Percentiles rank a stretch among this genome's conserved stretches.
phyloP scores from a whole-genome alignment of 2,888 invertebrate species.

The Pollenia labialis region DNA sequence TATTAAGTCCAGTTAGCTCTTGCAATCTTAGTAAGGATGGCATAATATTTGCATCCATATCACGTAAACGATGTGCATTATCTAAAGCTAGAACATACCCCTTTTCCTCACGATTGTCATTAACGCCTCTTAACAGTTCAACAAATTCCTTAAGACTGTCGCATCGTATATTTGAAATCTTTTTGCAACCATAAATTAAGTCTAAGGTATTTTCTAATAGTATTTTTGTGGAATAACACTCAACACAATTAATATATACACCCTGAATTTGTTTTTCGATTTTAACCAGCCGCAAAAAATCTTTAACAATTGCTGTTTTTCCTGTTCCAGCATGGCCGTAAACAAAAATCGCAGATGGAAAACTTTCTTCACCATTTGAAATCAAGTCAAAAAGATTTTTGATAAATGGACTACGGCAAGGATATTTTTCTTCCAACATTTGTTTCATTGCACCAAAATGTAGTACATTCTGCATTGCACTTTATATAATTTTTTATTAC shows the following conservation, averaged over 20 bases:
- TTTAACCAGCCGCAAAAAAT: conserved; percentile 87
- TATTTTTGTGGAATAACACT: conserved; percentile 91
- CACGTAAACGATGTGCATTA: conserved; percentile 91
- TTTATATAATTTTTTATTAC: too few species aligned
- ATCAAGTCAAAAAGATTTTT: conserved; percentile 77
- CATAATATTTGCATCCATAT: conserved; percentile 90
- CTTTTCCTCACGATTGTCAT: conserved; percentile 23
- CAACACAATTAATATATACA: conserved; percentile 90
- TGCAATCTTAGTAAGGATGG: conserved; percentile 89
- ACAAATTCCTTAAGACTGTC: conserved; percentile 89
- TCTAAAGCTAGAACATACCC: conserved; percentile 89
- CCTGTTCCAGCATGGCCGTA: conserved; percentile 94
- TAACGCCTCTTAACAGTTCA: conserved; percentile 83
- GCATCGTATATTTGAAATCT: conserved; percentile 84
- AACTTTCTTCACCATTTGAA: conserved; percentile 86
- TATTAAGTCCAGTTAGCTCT: conserved; percentile 89
- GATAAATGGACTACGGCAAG: conserved; percentile 80
- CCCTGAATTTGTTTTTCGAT: conserved; percentile 85
- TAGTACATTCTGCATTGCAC: too few species aligned
- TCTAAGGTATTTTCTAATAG: conserved; percentile 90
- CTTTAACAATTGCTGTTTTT: conserved; percentile 89
- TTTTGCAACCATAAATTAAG: conserved; percentile 53
- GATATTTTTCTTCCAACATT: conserved; percentile 77
- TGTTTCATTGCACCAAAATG: too few species aligned
- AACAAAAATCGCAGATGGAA: conserved; percentile 89